phyloP scores from a whole-genome alignment of 1,140 invertebrate species.

The Idris sp. region DNA sequence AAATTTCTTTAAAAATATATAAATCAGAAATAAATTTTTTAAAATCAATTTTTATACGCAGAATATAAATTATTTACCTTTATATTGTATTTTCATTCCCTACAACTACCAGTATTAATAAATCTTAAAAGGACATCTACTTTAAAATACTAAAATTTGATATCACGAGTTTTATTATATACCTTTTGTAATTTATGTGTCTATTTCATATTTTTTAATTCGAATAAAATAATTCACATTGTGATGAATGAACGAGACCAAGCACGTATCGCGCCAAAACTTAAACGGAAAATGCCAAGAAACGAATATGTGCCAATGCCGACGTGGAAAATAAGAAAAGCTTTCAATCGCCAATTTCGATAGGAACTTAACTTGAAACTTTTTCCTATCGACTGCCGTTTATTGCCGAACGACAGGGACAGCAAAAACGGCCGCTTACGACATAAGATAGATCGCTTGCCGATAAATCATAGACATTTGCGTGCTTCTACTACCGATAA shows the following conservation, averaged over 20 bases:
- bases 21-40: too few species aligned
- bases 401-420: constrained; percentile 14
- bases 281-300: constrained; percentile 14
- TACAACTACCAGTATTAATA: too few species aligned
- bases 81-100: too few species aligned
- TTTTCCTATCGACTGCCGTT: constrained; percentile 31
- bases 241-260: constrained; percentile 24
- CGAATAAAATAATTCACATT: constrained; percentile 24
- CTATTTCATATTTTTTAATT: neutral
- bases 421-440: constrained; percentile 31
- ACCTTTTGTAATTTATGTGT: constrained; percentile 1
- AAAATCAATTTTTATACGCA: too few species aligned
- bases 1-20: too few species aligned
- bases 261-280: constrained; percentile 31
- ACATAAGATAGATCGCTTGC: constrained; percentile 41
- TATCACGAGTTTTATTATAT: too few species aligned
- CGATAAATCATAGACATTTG: constrained; percentile 56
- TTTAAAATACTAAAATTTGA: too few species aligned
- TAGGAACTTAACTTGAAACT: constrained; percentile 8
- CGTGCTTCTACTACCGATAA: constrained; percentile 34
- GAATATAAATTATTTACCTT: too few species aligned
- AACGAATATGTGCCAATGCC: constrained; percentile 37
- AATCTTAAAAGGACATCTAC: too few species aligned
- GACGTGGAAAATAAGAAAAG: constrained; percentile 20
- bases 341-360: constrained; percentile 39